Base-by-base conservation (phyloP, 2,888 invertebrate species). In the Lasioglossum leucozonium region DNA sequence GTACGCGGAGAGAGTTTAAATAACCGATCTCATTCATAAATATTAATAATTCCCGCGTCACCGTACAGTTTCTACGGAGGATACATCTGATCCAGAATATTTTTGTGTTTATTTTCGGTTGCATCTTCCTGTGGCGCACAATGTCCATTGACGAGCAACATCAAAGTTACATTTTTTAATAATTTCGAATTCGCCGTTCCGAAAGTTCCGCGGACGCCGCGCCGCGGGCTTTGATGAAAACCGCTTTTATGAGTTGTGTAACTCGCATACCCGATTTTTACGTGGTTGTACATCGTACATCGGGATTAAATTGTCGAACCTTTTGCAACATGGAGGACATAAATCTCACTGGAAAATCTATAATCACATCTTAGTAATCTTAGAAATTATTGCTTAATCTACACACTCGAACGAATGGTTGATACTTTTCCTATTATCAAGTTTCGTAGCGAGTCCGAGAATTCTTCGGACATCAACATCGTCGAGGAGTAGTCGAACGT, bases 1-100 rank as follows among this genome's bases (percentile, higher is more conserved):
- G 8, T 3, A 8, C 0, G 13, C n/a, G n/a, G n/a, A n/a, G 30
- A 40, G 11, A 16, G 22, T 40, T 26, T 51, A 3, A 62, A 69
- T 18, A 42, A 72, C 22, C 22, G 10, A 72, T n/a, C 30, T 55
- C 34, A 10, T 30, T 18, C 34, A 62, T 67, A 69, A 69, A 74
- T 74, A 34, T 74, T 74, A 69, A 79, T 34, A 26, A 71, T 34
- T 78, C 26, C 30, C 13, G n/a, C 1, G 51, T 8, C 37, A 34
- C 6, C n/a, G 2, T 34, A 3, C 13, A 8, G 4, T 51, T 42
- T 42, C 8, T 10, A 22, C 71, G 47, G n/a, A 47, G 6, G 62
- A 79, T 58, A 58, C 30, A 42, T 69, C 42, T 0, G 16, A 42
- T 0, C 22, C 16, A 10, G 55, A 30, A 6, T 42, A 30, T 13